Evolutionary conservation across 2,888 invertebrate species (phyloP), one percentile per base, ranked within the genome.

Genomic region (Labia minor): DNA sequence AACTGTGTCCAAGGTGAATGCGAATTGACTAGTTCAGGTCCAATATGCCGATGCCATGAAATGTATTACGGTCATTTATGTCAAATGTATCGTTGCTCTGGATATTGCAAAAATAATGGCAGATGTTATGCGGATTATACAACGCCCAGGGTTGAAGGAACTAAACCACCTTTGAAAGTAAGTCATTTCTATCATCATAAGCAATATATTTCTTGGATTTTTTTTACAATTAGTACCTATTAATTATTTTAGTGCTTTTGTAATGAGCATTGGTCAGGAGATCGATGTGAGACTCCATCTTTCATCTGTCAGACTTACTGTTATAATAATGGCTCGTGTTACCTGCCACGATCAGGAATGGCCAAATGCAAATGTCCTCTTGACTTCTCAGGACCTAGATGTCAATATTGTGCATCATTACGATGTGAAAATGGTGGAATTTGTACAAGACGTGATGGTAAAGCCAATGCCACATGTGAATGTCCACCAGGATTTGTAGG

Each of bases 81-180:
- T 78, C 84, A 87, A 75, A 82, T 83, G 73, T 86, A 85, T 76
- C 81, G 84, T 67, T 89, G 89, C 74, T 84, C 86, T 1, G 85
- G 84, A 63, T 83, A 82, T 74, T 89, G 89, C 73, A 79, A 81
- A 72, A 85, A 86, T 74, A 82, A 84, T 66, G 80, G 79, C 18
- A 67, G 74, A 21, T 80, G 80, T 69, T 75, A 74, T 70, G 71
- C 73, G 18, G 75, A 77, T 70, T 68, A 73, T 1, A 70, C 72
- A 19, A 71, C 73, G n/a, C 68, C 71, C 19, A 69, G 70, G 61
- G 65, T 70, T 20, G 71, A 72, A 67, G 72, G 72, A 67, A 66
- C 73, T 64, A 26, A 21, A 19, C 66, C 71, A 70, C 70, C 73
- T 21, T 68, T 77, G 67, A 74, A 75, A 71, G 76, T 76, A 71